A percentile compares a stretch with the other conserved stretches of the same genome.
Conservation (phyloP, 2,797 vertebrate species). For the Notoglanidium macrostoma region DNA sequence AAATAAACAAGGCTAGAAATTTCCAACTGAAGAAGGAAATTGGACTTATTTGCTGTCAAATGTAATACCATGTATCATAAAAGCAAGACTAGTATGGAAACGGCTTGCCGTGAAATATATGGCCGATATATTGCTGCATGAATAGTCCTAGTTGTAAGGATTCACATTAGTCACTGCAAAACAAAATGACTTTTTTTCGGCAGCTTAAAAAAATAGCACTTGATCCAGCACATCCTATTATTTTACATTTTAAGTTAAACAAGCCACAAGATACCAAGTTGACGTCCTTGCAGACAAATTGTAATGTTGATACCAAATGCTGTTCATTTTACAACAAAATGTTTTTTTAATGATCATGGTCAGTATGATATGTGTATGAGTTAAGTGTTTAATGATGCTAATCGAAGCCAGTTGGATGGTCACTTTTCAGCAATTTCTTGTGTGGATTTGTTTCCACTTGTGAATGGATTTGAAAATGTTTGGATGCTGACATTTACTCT, state of each 20-base stretch:
- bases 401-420: slow-evolving; percentile 15
- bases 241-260: background rate
- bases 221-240: background rate
- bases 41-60: background rate
- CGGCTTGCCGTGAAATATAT: background rate
- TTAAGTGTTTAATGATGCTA: background rate
- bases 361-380: background rate
- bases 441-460: background rate
- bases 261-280: background rate
- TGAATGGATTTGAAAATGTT: background rate
- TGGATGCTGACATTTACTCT: background rate
- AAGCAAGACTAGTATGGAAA: background rate
- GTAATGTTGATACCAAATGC: background rate
- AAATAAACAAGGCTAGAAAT: background rate
- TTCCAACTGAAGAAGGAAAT: background rate
- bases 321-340: background rate
- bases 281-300: background rate
- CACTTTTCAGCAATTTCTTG: slow-evolving; percentile 44
- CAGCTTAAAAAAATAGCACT: background rate
- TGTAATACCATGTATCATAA: background rate
- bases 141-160: background rate
- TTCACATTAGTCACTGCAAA: background rate
- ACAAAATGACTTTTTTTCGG: background rate
- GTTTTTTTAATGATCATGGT: background rate
- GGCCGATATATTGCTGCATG: background rate